Percentiles rank a stretch among this genome's conserved stretches.
These are phyloP conservation scores for Tinea semifulvella DNA, from an alignment of 2,888 invertebrate genomes.

Conservation along the genomic window DNA sequence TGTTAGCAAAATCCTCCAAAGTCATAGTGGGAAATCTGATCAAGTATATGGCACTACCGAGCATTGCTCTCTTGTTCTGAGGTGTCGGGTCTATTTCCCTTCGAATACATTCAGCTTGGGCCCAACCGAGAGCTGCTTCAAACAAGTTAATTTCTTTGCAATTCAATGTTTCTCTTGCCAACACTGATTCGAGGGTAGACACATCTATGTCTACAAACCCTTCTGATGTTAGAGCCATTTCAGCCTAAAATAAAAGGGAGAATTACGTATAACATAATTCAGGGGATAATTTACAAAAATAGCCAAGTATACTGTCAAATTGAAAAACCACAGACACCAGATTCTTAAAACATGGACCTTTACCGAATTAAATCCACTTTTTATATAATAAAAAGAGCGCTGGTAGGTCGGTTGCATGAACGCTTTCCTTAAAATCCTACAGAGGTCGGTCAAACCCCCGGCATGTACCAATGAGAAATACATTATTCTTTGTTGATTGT, in stretches of 20 bases:
- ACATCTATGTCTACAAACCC: conserved; percentile 96
- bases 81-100: conserved; percentile 84
- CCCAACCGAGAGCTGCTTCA: conserved; percentile 94
- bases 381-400: too few relatives aligned
- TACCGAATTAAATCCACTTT: too few relatives aligned
- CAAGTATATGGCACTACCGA: conserved; percentile 83
- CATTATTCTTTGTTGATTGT: too few relatives aligned
- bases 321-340: too few relatives aligned
- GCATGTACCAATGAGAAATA: too few relatives aligned
- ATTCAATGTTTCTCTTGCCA: conserved; percentile 92
- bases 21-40: conserved; percentile 95
- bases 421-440: too few relatives aligned
- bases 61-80: conserved; percentile 78
- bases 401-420: too few relatives aligned
- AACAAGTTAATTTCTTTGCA: conserved; percentile 92
- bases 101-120: conserved; percentile 87
- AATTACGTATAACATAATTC: too few relatives aligned
- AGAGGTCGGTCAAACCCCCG: too few relatives aligned
- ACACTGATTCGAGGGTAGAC: conserved; percentile 89
- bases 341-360: too few relatives aligned
- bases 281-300: too few relatives aligned
- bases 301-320: too few relatives aligned
- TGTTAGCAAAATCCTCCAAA: conserved; percentile 90
- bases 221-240: conserved; percentile 94
- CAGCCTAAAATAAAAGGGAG: conserved; percentile 72